Evolutionary conservation across 2,113 vertebrate species (phyloP).

Genomic region (Catharus fuscescens): DNA sequence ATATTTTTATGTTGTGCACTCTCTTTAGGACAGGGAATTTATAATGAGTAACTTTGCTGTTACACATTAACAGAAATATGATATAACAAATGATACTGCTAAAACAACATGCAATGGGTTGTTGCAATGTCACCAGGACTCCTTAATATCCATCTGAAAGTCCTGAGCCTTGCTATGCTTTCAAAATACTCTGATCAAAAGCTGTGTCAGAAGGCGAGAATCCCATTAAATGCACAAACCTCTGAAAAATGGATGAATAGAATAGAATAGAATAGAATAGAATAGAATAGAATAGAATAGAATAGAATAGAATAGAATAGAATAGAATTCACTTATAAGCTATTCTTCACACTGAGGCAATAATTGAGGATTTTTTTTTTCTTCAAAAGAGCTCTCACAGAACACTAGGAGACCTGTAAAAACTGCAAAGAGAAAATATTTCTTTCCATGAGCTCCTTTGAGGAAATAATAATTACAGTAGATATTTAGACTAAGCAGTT

Average conservation of each 20-base stretch:
- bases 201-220: not conserved
- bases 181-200: not conserved
- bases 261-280: not conserved
- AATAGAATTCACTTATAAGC: not conserved
- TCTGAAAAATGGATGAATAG: not conserved
- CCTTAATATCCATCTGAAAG: not conserved
- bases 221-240: not conserved
- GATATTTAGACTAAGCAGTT: not conserved
- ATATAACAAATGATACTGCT: accelerated
- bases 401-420: not conserved
- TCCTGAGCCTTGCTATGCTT: not conserved
- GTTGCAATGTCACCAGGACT: not conserved
- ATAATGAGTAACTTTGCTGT: not conserved
- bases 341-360: not conserved
- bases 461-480: not conserved
- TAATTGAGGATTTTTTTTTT: not conserved
- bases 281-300: not conserved
- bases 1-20: not conserved
- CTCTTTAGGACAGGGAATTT: not conserved
- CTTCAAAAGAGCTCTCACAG: not conserved
- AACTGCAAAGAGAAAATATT: not conserved
- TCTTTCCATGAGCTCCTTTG: not conserved
- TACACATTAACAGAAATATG: not conserved
- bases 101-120: not conserved
- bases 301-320: not conserved